Base-by-base conservation (phyloP, 2,888 invertebrate species). In the Philaethria dido region DNA sequence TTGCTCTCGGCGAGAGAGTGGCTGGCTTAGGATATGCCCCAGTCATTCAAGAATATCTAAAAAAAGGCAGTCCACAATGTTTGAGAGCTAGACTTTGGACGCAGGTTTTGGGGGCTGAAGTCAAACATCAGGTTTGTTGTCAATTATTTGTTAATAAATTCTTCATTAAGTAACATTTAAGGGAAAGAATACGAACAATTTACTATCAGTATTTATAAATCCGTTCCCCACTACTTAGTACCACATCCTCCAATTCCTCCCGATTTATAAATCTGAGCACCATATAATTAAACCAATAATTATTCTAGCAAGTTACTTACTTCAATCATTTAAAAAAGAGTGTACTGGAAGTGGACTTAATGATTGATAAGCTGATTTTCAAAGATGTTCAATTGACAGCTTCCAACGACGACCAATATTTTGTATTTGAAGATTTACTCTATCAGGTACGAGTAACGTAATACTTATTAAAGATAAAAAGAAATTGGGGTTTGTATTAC, bases 401-500 rank as follows among this genome's bases (percentile, higher is more conserved):
- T 0, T 98, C 98, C 11, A 99, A 99, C 85, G 99, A 99, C 82
- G 99, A 99, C 85, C 99, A 99, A 84, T 99, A 99, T 84, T 99
- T 99, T 84, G 98, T 99, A 0, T 99, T 98, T 84, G 99, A 99
- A 92, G 99, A 99, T 87, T 95, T 98, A 64, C 89, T 99, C 0
- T 98, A 98, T 85, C 98, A 99, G 94, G 96, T 97, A 52, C 50
- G n/a, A n/a, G n/a, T n/a, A n/a, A n/a, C n/a, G n/a, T n/a, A n/a
- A n/a, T n/a, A n/a, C n/a, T n/a, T n/a, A n/a, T n/a, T n/a, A n/a
- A n/a, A n/a, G n/a, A n/a, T n/a, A n/a, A n/a, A n/a, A n/a, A n/a
- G n/a, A n/a, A n/a, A n/a, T n/a, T n/a, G n/a, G n/a, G n/a, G n/a
- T n/a, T n/a, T n/a, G n/a, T n/a, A n/a, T n/a, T n/a, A n/a, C n/a